Evolutionary conservation across 2,888 invertebrate genomes (phyloP).

Genomic region (Pollenia angustigena): DNA sequence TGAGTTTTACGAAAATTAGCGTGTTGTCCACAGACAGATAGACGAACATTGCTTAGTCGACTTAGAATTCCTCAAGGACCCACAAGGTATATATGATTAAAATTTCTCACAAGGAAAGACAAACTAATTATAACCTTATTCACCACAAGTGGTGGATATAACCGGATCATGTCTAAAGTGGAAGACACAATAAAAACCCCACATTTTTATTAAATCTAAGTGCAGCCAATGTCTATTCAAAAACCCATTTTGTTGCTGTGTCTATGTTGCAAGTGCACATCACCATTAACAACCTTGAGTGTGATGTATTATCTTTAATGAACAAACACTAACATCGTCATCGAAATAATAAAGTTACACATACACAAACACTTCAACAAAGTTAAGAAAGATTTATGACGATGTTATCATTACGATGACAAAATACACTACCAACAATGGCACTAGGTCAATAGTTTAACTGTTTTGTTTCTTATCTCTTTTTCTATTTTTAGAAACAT

Average conservation of each 20-base stretch:
- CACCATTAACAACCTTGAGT: conserved; percentile 62
- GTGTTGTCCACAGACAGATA: too few relatives aligned
- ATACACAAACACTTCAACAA: background rate
- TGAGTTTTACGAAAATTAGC: too few relatives aligned
- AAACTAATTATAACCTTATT: too few relatives aligned
- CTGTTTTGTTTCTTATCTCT: background rate
- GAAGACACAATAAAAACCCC: background rate
- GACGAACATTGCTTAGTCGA: too few relatives aligned
- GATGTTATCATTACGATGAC: conserved; percentile 14
- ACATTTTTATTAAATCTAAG: background rate
- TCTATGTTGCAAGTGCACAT: background rate
- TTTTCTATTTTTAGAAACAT: background rate
- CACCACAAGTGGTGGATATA: background rate
- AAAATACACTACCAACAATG: background rate
- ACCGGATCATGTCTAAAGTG: conserved; percentile 28
- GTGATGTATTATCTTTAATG: conserved; percentile 24
- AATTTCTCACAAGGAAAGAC: too few relatives aligned
- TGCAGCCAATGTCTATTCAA: conserved; percentile 8
- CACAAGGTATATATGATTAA: too few relatives aligned
- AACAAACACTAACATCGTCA: conserved; percentile 52
- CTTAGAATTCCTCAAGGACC: too few relatives aligned
- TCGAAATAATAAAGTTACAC: background rate
- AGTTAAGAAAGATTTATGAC: background rate
- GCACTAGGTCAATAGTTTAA: conserved; percentile 26
- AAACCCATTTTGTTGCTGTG: background rate